A percentile compares a stretch with the other conserved stretches of the same genome.
Evolutionary conservation across 2,113 vertebrate species (phyloP).

Genomic region (Colius striatus): DNA sequence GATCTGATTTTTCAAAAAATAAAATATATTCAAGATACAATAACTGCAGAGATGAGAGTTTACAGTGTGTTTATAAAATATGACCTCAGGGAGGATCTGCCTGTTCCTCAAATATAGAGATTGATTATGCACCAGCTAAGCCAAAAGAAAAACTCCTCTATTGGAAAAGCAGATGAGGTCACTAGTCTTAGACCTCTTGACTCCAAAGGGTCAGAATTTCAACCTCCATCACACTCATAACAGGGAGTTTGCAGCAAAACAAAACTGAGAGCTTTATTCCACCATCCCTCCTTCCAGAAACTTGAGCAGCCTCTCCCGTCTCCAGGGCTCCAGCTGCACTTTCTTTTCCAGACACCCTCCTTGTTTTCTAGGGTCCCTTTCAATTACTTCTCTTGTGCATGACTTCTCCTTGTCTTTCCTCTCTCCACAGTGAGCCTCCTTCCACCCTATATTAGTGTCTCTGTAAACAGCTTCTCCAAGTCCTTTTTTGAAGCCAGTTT

Average conservation of each 20-base stretch:
- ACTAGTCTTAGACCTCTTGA: background rate
- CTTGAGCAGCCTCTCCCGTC: background rate
- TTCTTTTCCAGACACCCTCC: background rate
- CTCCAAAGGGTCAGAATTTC: background rate
- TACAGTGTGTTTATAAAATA: rapidly evolving
- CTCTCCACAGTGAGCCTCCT: background rate
- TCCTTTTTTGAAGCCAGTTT: background rate
- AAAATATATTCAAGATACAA: background rate
- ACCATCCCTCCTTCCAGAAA: background rate
- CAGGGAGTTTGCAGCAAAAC: background rate
- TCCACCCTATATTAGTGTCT: background rate
- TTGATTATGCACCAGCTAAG: background rate
- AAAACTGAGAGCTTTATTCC: background rate
- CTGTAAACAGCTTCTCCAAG: background rate
- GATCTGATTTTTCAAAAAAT: background rate
- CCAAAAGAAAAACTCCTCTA: background rate
- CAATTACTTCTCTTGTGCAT: background rate
- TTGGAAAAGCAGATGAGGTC: background rate
- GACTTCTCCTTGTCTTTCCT: background rate
- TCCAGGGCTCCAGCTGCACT: background rate
- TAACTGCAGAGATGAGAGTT: background rate
- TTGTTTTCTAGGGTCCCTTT: background rate
- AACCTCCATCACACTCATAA: background rate
- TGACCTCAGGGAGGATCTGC: background rate
- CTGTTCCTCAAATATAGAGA: background rate